Evolutionary conservation across 2,888 invertebrate genomes (phyloP), one percentile per base, ranked within the genome.

Genomic region (Amiota communis): DNA sequence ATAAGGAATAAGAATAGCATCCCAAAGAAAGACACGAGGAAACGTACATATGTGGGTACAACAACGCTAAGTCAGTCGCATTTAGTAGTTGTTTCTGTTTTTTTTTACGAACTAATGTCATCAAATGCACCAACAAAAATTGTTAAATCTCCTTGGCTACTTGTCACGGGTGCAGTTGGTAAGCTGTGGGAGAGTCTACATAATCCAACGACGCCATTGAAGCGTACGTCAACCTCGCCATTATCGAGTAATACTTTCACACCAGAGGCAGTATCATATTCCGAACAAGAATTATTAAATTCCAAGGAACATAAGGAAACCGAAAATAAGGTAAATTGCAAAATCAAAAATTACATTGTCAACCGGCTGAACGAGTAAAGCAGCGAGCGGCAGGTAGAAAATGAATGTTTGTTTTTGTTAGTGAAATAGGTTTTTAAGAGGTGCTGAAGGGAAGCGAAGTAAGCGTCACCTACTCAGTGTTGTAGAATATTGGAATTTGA

Each of bases 101-200:
- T n/a, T 53, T 11, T 9, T 11, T 15, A 59, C 13, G 23, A 59
- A 49, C 49, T 48, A 23, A 65, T 65, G 65, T 48, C 20, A n/a
- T 10, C 65, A 17, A 20, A 20, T 65, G 8, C 49, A 11, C 11
- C 65, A 15, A 12, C 15, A 8, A 65, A 17, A 17, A n/a, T 63
- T 63, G 46, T 46, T 2, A 47, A 65, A 48, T 48, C 47, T 65
- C 65, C 65, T 65, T 65, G 65, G 65, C 48, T 8, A 6, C 48
- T 17, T 65, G 8, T 64, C 13, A 48, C 48, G 17, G 17, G 49
- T 48, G 65, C 46, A 6, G 46, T 65, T 65, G 65, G 65, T 48
- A 4, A 13, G 20, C 49, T 65, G 47, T 65, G 65, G 65, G 17
- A 65, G 17, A 49, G 65, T 17, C 20, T 65, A 15, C 17, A 65